Conservation (phyloP, 2,113 vertebrate species). For the Heptranchias perlo region DNA sequence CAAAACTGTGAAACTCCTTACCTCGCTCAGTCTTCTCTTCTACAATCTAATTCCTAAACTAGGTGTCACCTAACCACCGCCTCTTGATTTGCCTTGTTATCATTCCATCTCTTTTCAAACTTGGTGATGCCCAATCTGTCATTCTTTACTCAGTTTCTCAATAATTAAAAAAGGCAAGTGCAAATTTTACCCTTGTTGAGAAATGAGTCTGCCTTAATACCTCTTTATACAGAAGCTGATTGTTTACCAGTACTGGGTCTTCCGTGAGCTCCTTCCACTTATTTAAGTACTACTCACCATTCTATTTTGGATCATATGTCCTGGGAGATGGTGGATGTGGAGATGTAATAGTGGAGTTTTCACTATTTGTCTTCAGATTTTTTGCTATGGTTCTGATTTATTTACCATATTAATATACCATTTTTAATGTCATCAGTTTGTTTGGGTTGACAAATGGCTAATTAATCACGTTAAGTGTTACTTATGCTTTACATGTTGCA, state of each 20-base stretch:
- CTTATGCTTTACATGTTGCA: not conserved
- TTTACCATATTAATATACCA: not conserved
- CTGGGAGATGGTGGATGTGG: not conserved
- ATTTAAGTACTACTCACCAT: not conserved
- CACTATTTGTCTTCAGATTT: not conserved
- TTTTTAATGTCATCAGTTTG: not conserved
- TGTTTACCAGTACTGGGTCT: not conserved
- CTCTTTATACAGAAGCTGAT: not conserved
- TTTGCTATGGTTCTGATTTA: not conserved
- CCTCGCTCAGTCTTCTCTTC: not conserved
- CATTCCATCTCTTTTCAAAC: not conserved
- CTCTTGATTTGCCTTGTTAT: no score
- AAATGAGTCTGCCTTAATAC: not conserved
- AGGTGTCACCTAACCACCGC: not conserved
- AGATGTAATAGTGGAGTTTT: not conserved
- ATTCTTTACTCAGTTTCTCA: not conserved
- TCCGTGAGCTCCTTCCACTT: not conserved
- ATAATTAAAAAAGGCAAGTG: not conserved
- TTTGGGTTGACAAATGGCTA: not conserved
- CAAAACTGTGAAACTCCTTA: not conserved
- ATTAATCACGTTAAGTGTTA: conserved; percentile 5
- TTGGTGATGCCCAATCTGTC: not conserved
- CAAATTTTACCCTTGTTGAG: not conserved
- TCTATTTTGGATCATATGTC: not conserved
- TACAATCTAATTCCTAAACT: not conserved